Evolutionary conservation across 2,797 vertebrate species (phyloP).

Genomic region (Chelonia mydas): DNA sequence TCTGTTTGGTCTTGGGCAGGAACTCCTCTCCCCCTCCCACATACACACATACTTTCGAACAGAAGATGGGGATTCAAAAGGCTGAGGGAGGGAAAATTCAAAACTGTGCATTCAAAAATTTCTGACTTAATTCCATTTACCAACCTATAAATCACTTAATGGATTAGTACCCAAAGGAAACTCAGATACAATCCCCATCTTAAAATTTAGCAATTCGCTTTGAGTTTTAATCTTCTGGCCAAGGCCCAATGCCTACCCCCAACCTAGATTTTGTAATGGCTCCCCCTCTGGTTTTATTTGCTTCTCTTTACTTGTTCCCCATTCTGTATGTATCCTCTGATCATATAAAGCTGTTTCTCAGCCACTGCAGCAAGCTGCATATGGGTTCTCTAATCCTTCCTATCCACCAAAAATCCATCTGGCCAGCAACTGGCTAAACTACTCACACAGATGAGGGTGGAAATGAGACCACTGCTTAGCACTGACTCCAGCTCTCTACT

Average conservation of each 20-base stretch:
- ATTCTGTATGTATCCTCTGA: not conserved
- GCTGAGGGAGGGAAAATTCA: not conserved
- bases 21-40: not conserved
- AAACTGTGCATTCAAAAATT: not conserved
- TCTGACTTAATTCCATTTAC: not conserved
- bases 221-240: not conserved
- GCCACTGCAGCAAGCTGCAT: not conserved
- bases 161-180: not conserved
- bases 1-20: not conserved
- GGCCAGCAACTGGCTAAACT: not conserved
- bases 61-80: not conserved
- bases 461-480: not conserved
- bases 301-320: not conserved
- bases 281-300: not conserved
- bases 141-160: not conserved
- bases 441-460: not conserved
- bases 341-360: not conserved
- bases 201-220: not conserved
- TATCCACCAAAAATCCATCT: not conserved
- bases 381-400: not conserved
- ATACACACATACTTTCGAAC: not conserved
- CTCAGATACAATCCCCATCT: not conserved
- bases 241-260: not conserved
- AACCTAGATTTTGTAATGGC: not conserved
- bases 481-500: not conserved